Percentiles rank a stretch among this genome's conserved stretches.
phyloP scores from a whole-genome alignment of 2,888 invertebrate species.

The Isotomurus palustris region DNA sequence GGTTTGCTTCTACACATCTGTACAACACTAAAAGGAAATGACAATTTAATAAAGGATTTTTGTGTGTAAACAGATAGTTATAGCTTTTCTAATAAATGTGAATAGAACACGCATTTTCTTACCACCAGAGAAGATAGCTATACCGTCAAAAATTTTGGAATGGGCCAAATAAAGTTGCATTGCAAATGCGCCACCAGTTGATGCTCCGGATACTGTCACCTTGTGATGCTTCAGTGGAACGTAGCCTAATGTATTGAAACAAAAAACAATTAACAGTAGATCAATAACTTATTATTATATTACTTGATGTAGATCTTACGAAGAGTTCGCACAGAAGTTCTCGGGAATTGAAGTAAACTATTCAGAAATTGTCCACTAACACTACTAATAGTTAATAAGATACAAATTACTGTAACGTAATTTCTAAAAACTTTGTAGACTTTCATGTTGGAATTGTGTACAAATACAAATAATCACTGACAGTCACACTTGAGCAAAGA shows the following conservation, averaged over 20 bases:
- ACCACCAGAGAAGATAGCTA: slow-evolving; percentile 42
- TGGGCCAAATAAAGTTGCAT: slow-evolving; percentile 40
- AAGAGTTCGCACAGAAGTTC: slow-evolving; percentile 21
- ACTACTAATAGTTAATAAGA: slow-evolving; percentile 18
- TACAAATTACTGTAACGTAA: no score
- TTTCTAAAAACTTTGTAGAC: no score
- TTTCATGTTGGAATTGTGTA: no score
- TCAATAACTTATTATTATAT: not conserved
- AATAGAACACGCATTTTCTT: slow-evolving; percentile 2
- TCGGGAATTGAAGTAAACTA: slow-evolving; percentile 21
- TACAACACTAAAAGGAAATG: slow-evolving; percentile 27
- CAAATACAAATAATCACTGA: no score
- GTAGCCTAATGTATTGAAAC: slow-evolving; percentile 15
- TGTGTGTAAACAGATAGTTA: not conserved
- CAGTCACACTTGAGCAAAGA: no score
- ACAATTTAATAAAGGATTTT: not conserved
- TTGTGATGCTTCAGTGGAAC: slow-evolving; percentile 30
- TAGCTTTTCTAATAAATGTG: not conserved
- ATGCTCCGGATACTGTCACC: slow-evolving; percentile 38
- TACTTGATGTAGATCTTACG: slow-evolving; percentile 13
- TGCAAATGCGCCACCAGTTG: slow-evolving; percentile 39
- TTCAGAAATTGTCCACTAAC: slow-evolving; percentile 21
- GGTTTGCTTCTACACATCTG: slow-evolving; percentile 39
- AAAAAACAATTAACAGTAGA: no score
- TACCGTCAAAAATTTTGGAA: slow-evolving; percentile 37